A percentile compares a stretch with the other conserved stretches of the same genome.
phyloP scores from a whole-genome alignment of 2,888 invertebrate genomes.

The Graphium colonna region DNA sequence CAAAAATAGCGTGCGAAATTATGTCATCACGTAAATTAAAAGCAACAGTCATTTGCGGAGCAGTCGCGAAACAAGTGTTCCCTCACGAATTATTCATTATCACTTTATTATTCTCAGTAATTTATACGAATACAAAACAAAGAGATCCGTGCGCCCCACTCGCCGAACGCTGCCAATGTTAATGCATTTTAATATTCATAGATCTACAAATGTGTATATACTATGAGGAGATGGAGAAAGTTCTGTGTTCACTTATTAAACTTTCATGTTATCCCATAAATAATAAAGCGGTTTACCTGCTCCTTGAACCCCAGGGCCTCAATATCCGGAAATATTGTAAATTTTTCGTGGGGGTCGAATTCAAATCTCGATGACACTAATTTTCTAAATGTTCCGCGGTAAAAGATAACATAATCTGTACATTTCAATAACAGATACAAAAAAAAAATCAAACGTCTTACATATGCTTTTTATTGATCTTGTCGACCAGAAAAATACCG shows the following conservation, averaged over 20 bases:
- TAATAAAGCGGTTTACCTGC: conserved; percentile 40
- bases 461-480: too few relatives aligned
- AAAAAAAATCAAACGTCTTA: too few relatives aligned
- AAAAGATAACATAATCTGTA: too few relatives aligned
- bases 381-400: too few relatives aligned
- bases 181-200: conserved; percentile 21
- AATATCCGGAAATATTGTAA: not conserved
- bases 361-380: too few relatives aligned
- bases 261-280: conserved; percentile 57
- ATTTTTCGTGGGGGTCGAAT: too few relatives aligned
- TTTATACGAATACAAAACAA: conserved; percentile 6
- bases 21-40: too few relatives aligned
- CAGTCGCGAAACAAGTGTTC: too few relatives aligned
- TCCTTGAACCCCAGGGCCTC: conserved; percentile 23
- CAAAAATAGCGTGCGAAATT: too few relatives aligned
- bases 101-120: not conserved
- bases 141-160: not conserved
- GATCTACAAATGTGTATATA: conserved; percentile 14
- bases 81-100: not conserved
- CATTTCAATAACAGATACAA: too few relatives aligned
- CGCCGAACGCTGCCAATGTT: conserved; percentile 1
- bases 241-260: conserved; percentile 41
- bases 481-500: too few relatives aligned
- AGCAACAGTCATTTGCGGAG: too few relatives aligned
- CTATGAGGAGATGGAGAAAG: conserved; percentile 5